Base-by-base conservation (phyloP, 2,888 invertebrate species). In the Meteorus colon region DNA sequence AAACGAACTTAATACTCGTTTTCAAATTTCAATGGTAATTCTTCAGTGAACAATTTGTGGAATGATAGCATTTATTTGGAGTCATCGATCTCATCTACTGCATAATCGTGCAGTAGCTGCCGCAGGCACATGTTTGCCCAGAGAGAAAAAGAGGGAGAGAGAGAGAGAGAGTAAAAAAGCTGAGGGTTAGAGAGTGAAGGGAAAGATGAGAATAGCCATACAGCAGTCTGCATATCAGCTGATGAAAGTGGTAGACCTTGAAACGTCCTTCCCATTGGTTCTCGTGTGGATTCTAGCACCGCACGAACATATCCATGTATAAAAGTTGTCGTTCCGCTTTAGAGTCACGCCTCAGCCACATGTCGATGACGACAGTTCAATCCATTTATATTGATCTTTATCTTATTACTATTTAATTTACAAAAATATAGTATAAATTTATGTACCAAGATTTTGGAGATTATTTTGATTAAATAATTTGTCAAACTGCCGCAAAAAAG, bases 171-270 rank as follows among this genome's bases (percentile, higher is more conserved):
- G n/a, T 48, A 19, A 55, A 19, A 55, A 55, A 55, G 6, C 1
- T 0, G 5, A 8, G 24, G n/a, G 55, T 19, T 19, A 41, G 31
- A 34, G 41, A 71, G 45, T 45, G 45, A 62, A 63, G 31, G 31
- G 27, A 63, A 63, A 48, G 63, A 72, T 37, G 45, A 29, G 31
- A 48, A 68, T 48, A 51, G 59, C 75, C 71, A 70, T 45, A 66
- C 73, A 48, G 74, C 69, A 70, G 68, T 73, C 67, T 51, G 74
- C 75, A 75, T 66, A 73, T 74, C 81, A 81, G 81, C 81, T 81
- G 80, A 80, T 80, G 77, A 80, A 80, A 81, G 79, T 77, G 73
- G 79, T 78, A 81, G 81, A 70, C 81, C 80, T 79, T 81, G 81
- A 77, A 70, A 78, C 80, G 81, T 77, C 81, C 81, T 81, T 81